Conservation (phyloP, 2,888 invertebrate species). For the Yponomeuta evonymella region DNA sequence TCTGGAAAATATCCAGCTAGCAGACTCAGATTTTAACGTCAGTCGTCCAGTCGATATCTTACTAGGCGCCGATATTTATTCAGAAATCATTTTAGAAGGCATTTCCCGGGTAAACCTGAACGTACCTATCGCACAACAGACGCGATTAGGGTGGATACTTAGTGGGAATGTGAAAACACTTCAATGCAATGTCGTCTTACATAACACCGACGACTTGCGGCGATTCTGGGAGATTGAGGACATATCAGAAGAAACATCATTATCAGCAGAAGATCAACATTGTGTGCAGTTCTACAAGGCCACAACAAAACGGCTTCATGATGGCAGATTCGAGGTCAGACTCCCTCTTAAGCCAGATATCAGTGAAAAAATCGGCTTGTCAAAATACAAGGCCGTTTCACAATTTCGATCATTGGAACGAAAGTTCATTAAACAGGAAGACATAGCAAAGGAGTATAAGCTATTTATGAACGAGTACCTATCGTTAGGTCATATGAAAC, state of each 20-base stretch:
- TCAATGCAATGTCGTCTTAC: conserved; percentile 18
- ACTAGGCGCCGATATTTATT: conserved; percentile 23
- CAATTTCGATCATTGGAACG: conserved; percentile 21
- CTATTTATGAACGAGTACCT: conserved; percentile 20
- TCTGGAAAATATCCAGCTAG: conserved; percentile 22
- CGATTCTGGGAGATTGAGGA: conserved; percentile 19
- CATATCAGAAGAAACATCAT: conserved; percentile 4
- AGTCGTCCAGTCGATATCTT: conserved; percentile 17
- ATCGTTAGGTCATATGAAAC: conserved; percentile 16
- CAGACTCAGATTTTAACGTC: conserved; percentile 21
- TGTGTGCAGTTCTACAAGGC: no score
- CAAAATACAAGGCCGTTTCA: conserved; percentile 23
- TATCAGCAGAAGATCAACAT: no score
- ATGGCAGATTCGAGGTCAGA: conserved; percentile 14
- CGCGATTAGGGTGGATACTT: conserved; percentile 25
- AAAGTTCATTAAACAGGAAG: conserved; percentile 17
- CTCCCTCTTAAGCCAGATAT: conserved; percentile 22
- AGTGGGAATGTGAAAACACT: conserved; percentile 18
- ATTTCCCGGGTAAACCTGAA: conserved; percentile 17
- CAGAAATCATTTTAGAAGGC: conserved; percentile 18
- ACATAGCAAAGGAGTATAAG: conserved; percentile 21
- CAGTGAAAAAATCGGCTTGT: conserved; percentile 22
- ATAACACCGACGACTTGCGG: conserved; percentile 18
- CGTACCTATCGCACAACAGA: conserved; percentile 23
- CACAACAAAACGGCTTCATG: no score